Evolutionary conservation across 2,113 vertebrate species (phyloP), one percentile per base, ranked within the genome.

Genomic region (Enhydra lutris): DNA sequence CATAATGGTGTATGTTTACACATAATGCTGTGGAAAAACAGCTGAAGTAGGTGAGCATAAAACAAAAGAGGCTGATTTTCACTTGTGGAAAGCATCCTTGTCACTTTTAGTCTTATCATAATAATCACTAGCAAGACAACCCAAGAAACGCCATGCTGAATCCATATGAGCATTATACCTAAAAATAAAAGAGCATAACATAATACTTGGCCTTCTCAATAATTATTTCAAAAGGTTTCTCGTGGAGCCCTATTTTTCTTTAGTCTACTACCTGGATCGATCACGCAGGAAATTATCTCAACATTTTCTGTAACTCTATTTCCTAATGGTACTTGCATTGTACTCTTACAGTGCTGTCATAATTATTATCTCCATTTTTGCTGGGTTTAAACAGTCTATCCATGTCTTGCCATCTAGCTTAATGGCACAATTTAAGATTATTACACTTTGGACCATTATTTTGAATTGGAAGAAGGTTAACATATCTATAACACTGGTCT

Each of bases 211-310:
- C n/a, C n/a, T 94, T 74, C 42, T 80, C 92, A 50, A 97, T 52
- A 61, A 96, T 97, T 47, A 88, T 45, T 47, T 95, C 50, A 61
- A 95, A 97, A 82, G 47, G 63, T 81, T 96, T 87, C 65, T 93
- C 73, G 81, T 92, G 57, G 36, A 47, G 71, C 65, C 80, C 69
- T 61, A 89, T 93, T 97, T 97, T 94, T 52, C 21, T 94, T 84
- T 80, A 92, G 81, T 47, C 90, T 42, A 24, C 71, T 45, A 26
- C 52, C 71, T 82, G 39, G 73, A 97, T 98, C 31, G 18, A 98
- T 97, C 93, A 87, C 55, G n/a, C n/a, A 78, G 93, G 95, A 98
- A 97, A 98, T 97, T 91, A 95, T 34, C 90, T 89, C 91, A 94
- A 81, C 76, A 95, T 95, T 92, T 96, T 97, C 95, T 45, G 6